These are phyloP conservation scores for Apodemus speciosus DNA, from an alignment of 2,113 vertebrate species.

Conservation along the genomic window DNA sequence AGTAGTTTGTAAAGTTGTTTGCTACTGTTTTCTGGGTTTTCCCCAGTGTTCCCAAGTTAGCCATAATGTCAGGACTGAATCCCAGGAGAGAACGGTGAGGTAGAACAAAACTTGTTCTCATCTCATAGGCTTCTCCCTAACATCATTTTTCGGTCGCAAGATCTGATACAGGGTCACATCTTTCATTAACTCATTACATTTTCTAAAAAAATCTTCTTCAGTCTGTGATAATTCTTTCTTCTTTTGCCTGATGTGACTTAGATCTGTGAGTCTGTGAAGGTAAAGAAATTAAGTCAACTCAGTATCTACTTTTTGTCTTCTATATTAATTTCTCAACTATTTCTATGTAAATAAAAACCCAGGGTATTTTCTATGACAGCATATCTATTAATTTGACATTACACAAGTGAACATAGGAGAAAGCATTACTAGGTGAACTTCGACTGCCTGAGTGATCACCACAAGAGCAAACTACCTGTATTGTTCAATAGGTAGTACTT, in stretches of 20 bases:
- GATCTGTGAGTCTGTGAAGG: neutral
- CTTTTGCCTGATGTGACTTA: neutral
- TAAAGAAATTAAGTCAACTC: slow-evolving; percentile 25
- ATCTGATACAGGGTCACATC: neutral
- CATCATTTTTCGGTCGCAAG: neutral
- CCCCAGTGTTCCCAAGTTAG: neutral
- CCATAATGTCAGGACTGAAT: slow-evolving; percentile 2
- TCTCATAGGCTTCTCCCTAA: neutral
- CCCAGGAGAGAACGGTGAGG: neutral
- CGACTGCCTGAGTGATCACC: neutral
- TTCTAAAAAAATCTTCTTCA: neutral
- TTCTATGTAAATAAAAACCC: neutral
- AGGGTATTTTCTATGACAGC: slow-evolving; percentile 5
- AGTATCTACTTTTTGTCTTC: neutral
- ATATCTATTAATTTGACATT: slow-evolving; percentile 44
- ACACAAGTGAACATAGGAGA: neutral
- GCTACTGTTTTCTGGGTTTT: neutral
- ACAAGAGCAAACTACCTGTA: neutral
- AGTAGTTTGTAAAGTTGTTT: slow-evolving; percentile 15
- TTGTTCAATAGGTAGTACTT: neutral
- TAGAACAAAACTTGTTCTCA: neutral
- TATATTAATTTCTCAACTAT: neutral
- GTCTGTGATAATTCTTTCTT: neutral
- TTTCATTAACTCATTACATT: slow-evolving; percentile 19
- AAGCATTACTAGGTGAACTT: neutral